Evolutionary conservation across 2,113 vertebrate genomes (phyloP).

Genomic region (Tringa solitaria): DNA sequence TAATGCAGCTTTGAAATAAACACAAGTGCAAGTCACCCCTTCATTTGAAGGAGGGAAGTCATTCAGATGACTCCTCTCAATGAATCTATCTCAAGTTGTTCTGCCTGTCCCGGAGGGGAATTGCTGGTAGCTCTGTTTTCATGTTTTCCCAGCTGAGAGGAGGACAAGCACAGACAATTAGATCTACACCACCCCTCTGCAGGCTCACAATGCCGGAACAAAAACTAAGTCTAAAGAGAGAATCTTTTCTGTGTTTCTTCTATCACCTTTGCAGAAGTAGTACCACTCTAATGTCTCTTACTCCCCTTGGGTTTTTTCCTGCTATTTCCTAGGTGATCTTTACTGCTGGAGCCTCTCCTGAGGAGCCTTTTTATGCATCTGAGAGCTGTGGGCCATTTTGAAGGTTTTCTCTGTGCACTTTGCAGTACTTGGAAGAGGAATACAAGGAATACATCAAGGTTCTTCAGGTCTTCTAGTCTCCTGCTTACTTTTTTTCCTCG

Average conservation of each 20-base stretch:
- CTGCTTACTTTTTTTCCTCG: neutral
- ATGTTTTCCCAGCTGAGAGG: neutral
- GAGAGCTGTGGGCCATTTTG: neutral
- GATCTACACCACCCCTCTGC: neutral
- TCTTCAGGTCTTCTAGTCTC: neutral
- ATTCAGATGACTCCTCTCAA: neutral
- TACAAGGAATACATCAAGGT: neutral
- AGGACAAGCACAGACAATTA: neutral
- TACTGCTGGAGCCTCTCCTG: neutral
- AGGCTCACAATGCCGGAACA: neutral
- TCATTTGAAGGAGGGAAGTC: too few species aligned
- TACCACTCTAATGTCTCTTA: neutral
- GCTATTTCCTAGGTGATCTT: neutral
- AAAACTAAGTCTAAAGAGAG: neutral
- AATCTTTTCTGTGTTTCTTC: neutral
- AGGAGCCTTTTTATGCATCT: neutral
- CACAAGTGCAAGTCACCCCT: neutral
- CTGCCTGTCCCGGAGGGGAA: neutral
- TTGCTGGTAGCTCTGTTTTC: neutral
- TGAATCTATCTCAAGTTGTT: neutral
- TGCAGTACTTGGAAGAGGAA: neutral
- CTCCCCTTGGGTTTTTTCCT: neutral
- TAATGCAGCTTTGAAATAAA: neutral
- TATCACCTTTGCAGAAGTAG: neutral
- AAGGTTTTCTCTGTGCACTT: neutral